These are phyloP conservation scores for Brachirus orientalis DNA, from an alignment of 2,113 vertebrate genomes.

Conservation along the genomic window DNA sequence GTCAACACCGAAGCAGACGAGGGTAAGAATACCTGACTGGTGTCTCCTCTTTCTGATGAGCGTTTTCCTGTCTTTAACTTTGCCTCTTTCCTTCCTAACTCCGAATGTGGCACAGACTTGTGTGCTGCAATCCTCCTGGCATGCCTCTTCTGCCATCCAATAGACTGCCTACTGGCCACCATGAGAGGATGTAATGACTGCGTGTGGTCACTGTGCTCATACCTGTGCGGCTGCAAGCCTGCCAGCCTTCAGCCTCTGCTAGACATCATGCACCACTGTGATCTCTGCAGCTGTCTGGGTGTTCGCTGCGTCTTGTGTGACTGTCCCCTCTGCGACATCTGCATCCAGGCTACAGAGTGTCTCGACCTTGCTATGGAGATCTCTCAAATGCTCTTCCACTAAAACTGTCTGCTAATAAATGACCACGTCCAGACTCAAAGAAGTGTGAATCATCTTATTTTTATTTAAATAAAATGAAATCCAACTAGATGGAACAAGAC, in stretches of 20 bases:
- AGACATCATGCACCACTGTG: slow-evolving; percentile 53
- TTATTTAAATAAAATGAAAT: slow-evolving; percentile 59
- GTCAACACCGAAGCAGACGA: slow-evolving; percentile 50
- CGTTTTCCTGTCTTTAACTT: neutral
- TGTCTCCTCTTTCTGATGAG: neutral
- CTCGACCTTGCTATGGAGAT: slow-evolving; percentile 83
- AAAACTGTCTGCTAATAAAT: neutral
- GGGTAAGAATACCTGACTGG: slow-evolving; percentile 58
- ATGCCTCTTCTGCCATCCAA: slow-evolving; percentile 81
- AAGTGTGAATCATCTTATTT: slow-evolving; percentile 54
- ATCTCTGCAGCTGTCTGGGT: slow-evolving; percentile 39
- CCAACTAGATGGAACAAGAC: no score
- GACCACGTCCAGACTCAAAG: slow-evolving; percentile 8
- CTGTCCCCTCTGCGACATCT: slow-evolving; percentile 68
- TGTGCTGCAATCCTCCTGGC: slow-evolving; percentile 77
- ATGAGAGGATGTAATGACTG: slow-evolving; percentile 61
- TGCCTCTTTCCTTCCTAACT: neutral
- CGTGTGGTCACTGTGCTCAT: slow-evolving; percentile 63
- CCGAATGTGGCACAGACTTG: slow-evolving; percentile 56
- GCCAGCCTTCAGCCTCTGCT: slow-evolving; percentile 64
- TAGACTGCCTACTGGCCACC: slow-evolving; percentile 74
- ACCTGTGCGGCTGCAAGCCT: slow-evolving; percentile 60
- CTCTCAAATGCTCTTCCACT: slow-evolving; percentile 82
- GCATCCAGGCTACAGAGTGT: slow-evolving; percentile 77
- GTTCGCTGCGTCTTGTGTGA: slow-evolving; percentile 50